phyloP scores from a whole-genome alignment of 2,888 invertebrate genomes.

The Leucoma salicis region DNA sequence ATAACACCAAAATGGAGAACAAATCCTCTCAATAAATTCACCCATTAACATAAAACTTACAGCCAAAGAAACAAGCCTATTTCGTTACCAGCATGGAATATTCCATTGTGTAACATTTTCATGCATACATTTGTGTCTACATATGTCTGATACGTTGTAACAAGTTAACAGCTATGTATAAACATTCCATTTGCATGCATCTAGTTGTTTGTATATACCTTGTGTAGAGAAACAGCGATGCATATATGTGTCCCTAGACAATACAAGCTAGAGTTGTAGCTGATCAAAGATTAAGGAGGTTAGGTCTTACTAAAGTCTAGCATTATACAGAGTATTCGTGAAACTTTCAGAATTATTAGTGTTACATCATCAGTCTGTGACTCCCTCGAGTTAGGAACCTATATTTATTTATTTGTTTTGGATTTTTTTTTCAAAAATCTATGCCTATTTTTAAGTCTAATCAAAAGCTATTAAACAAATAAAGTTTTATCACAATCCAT shows the following conservation, averaged over 20 bases:
- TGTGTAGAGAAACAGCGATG: not conserved
- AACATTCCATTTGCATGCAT: slow-evolving; percentile 21
- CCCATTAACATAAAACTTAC: not conserved
- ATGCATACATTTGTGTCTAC: slow-evolving; percentile 1
- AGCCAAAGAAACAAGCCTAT: not conserved
- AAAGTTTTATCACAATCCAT: no score
- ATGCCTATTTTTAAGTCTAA: no score
- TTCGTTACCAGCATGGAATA: not conserved
- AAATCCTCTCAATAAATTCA: not conserved
- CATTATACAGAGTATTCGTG: no score
- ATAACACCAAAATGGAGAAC: not conserved
- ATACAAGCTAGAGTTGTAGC: not conserved
- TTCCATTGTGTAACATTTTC: not conserved
- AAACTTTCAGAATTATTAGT: no score
- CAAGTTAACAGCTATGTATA: slow-evolving; percentile 4
- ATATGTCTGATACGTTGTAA: not conserved
- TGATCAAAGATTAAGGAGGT: not conserved
- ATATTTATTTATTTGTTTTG: no score
- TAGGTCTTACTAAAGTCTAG: not conserved
- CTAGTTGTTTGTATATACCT: slow-evolving; percentile 8
- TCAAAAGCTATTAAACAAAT: no score
- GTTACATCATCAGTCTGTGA: no score
- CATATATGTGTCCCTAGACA: slow-evolving; percentile 1
- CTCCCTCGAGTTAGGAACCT: no score
- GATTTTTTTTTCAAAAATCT: no score